Base-by-base conservation (phyloP, 2,113 vertebrate genomes). In the Neopipo cinnamomea region DNA sequence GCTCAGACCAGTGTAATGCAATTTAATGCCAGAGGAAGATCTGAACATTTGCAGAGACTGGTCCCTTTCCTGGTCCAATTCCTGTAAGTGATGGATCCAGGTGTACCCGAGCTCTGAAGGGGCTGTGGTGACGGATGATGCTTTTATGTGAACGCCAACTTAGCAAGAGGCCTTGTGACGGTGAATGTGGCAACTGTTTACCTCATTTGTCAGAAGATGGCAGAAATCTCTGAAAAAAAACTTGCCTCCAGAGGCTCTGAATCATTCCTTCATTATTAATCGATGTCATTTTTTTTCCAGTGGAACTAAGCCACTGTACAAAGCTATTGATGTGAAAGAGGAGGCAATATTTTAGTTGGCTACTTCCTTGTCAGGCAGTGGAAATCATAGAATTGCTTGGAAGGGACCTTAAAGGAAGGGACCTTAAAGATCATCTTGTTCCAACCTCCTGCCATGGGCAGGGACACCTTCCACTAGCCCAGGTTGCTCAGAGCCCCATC, bases 161-260 rank as follows among this genome's bases (percentile, higher is more conserved):
- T 75, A 87, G 42, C 30, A 59, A 89, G 52, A 55, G n/a, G 31
- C 75, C 46, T 59, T 31, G 35, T 11, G 46, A 74, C 1, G 2
- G 55, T 25, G 20, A 76, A 68, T 14, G 42, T 5, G 1, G 50
- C 50, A 42, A 79, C 24, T 46, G 31, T 83, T 91, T 87, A 49
- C 49, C 76, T 88, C 50, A 44, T 92, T 89, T 91, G 59, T 71
- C 74, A 81, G 73, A 67, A 93, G 78, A 87, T 63, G 37, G 87
- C 80, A 75, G 14, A 93, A 93, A 55, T 35, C 56, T 47, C 55
- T 50, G 46, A 42, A 70, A 85, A 88, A 95, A 93, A 53, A 9
- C 41, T 79, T 76, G 44, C 41, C 49, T 86, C 63, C 33, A 62
- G 68, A 80, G 79, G 46, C 30, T 85, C 72, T 84, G 59, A 92